Conservation (phyloP, 2,797 vertebrate genomes). For the Epinephelus awoara region DNA sequence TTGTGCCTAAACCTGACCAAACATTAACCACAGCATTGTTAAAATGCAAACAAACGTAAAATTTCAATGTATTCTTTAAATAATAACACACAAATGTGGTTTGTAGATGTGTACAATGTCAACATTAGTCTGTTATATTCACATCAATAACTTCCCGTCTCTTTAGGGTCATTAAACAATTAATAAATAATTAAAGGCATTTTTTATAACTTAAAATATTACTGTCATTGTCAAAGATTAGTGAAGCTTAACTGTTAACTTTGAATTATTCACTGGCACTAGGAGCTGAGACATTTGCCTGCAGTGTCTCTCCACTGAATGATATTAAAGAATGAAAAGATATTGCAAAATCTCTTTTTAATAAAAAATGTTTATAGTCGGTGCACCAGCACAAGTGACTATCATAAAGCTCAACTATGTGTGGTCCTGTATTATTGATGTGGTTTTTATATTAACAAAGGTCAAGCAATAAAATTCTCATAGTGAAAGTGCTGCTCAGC, state of each 20-base stretch:
- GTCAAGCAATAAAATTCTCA: background rate
- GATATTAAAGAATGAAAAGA: slow-evolving; percentile 7
- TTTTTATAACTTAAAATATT: background rate
- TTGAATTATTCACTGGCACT: background rate
- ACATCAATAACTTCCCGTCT: background rate
- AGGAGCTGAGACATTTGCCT: background rate
- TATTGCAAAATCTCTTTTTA: slow-evolving; percentile 26
- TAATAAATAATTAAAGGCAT: background rate
- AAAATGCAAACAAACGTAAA: too few species aligned
- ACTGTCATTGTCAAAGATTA: background rate
- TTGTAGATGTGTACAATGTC: too few species aligned
- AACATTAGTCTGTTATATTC: background rate
- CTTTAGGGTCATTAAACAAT: slow-evolving; percentile 1
- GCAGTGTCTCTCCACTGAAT: background rate
- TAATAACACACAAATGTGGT: too few species aligned
- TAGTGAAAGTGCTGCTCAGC: background rate
- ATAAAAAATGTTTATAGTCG: slow-evolving; percentile 28
- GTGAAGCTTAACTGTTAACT: background rate
- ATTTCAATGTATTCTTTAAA: too few species aligned
- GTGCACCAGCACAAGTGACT: background rate
- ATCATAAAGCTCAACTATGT: background rate
- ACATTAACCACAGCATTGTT: too few species aligned
- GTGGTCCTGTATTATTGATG: slow-evolving; percentile 16
- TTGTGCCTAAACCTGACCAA: too few species aligned
- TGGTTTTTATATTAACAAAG: slow-evolving; percentile 16